phyloP scores from a whole-genome alignment of 2,888 invertebrate species.

The Nemapogon koenigi region DNA sequence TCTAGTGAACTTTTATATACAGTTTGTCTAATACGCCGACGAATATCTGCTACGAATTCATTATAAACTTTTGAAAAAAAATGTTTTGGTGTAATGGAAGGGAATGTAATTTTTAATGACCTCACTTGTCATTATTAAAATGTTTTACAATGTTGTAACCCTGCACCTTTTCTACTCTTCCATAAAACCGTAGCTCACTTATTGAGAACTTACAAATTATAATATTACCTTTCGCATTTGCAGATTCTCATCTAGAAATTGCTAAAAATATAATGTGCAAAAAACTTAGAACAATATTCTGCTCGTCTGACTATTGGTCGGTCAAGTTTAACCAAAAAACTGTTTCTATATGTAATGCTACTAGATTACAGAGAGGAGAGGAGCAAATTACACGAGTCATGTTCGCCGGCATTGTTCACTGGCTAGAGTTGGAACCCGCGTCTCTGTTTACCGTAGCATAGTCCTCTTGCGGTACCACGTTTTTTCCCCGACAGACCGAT shows the following conservation, averaged over 20 bases:
- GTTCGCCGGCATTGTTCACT: conserved; percentile 37
- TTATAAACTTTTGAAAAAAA: too few species aligned
- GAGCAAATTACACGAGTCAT: conserved; percentile 44
- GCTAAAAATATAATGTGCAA: conserved; percentile 1
- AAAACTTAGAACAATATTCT: conserved; percentile 12
- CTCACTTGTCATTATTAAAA: too few species aligned
- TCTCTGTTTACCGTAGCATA: conserved; percentile 21
- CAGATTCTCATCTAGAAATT: conserved; percentile 2
- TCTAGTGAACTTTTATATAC: too few species aligned
- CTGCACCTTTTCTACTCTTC: too few species aligned
- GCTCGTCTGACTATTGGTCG: conserved; percentile 24
- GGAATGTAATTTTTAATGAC: too few species aligned
- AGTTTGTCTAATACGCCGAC: too few species aligned
- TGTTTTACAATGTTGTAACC: too few species aligned
- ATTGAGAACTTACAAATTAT: background rate
- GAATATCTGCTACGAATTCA: too few species aligned
- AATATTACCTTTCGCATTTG: conserved; percentile 1
- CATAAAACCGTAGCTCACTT: too few species aligned
- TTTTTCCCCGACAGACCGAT: conserved; percentile 32
- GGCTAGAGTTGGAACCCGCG: conserved; percentile 23
- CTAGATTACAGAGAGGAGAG: conserved; percentile 42
- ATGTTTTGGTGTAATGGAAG: too few species aligned
- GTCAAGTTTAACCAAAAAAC: conserved; percentile 34
- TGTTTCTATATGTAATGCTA: conserved; percentile 38
- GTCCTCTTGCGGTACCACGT: conserved; percentile 30